Evolutionary conservation across 2,797 vertebrate species (phyloP).

Genomic region (Necrosyrtes monachus): DNA sequence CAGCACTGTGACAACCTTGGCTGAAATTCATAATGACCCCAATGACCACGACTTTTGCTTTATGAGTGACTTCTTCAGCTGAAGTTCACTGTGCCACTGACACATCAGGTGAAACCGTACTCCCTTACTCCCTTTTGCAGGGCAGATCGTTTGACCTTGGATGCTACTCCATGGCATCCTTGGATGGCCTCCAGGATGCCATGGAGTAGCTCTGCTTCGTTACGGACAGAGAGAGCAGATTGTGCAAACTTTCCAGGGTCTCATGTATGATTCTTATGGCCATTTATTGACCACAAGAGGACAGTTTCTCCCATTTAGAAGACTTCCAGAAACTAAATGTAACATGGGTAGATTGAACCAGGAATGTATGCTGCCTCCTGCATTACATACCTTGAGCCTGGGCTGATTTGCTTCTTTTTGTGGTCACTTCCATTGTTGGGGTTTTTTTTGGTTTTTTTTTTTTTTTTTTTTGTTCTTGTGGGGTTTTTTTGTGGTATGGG

Average conservation of each 20-base stretch:
- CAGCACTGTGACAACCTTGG: background rate
- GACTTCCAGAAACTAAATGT: background rate
- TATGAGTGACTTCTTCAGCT: background rate
- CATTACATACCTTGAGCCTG: background rate
- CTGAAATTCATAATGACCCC: background rate
- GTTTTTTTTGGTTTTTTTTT: background rate
- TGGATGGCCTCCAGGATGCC: background rate
- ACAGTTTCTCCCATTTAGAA: background rate
- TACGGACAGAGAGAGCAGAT: accelerated
- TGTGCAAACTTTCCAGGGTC: background rate
- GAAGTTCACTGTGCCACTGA: background rate
- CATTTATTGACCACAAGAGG: background rate
- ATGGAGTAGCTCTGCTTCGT: background rate
- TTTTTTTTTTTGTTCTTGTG: background rate
- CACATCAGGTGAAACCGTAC: background rate
- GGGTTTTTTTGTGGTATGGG: too few relatives aligned
- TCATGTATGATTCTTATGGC: background rate
- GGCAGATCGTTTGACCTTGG: background rate
- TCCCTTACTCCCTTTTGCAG: background rate
- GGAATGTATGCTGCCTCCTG: background rate
- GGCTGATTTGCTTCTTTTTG: background rate
- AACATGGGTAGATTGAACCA: background rate
- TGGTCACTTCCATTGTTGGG: background rate
- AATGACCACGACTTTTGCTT: background rate
- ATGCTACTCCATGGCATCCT: too few relatives aligned